Evolutionary conservation across 2,797 vertebrate genomes (phyloP).

Genomic region (Clarias fuscus): DNA sequence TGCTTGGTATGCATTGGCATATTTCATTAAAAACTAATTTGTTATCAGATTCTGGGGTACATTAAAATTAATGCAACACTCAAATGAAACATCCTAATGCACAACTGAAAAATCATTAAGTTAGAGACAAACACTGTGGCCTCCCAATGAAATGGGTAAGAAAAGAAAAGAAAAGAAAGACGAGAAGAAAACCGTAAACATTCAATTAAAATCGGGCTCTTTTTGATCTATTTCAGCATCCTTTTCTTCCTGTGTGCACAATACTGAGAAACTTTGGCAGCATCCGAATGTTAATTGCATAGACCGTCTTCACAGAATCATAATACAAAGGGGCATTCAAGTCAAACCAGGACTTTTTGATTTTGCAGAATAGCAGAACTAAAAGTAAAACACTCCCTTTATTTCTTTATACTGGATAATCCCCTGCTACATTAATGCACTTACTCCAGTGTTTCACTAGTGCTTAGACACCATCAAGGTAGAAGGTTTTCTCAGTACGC

Average conservation of each 20-base stretch:
- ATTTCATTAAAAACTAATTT: slow-evolving; percentile 63
- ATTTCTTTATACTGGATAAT: too few relatives aligned
- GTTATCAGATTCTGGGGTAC: slow-evolving; percentile 55
- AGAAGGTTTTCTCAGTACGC: too few relatives aligned
- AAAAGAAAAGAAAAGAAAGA: not conserved
- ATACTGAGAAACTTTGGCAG: slow-evolving; percentile 1
- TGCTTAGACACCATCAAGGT: too few relatives aligned
- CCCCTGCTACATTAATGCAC: too few relatives aligned
- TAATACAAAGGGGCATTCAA: too few relatives aligned
- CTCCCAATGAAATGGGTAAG: slow-evolving; percentile 3
- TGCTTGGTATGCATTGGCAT: slow-evolving; percentile 55
- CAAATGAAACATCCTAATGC: slow-evolving; percentile 49
- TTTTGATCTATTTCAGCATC: not conserved
- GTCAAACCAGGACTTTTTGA: too few relatives aligned
- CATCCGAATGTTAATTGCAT: slow-evolving; percentile 33
- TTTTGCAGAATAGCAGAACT: too few relatives aligned
- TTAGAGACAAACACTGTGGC: slow-evolving; percentile 38
- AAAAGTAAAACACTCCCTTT: too few relatives aligned
- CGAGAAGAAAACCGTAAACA: slow-evolving; percentile 26
- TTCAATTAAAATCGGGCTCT: not conserved
- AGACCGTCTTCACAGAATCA: not conserved
- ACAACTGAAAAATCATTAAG: slow-evolving; percentile 40
- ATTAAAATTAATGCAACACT: slow-evolving; percentile 46
- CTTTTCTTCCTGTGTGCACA: not conserved
- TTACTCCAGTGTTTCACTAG: too few relatives aligned